Evolutionary conservation across 2,888 invertebrate species (phyloP), one percentile per base, ranked within the genome.

Genomic region (Hypena proboscidalis): DNA sequence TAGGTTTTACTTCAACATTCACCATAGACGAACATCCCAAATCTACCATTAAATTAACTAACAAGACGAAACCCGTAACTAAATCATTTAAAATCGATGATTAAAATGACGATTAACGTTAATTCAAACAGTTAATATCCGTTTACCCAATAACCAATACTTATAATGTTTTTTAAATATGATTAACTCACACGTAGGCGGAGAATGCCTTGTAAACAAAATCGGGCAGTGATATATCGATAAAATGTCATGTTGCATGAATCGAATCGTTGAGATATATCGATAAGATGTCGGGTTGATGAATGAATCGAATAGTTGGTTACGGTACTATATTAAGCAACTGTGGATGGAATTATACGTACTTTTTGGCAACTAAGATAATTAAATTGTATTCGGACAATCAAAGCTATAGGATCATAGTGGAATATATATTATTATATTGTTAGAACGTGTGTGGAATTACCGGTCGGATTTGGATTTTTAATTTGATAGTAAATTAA

Each of bases 131-230:
- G n/a, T n/a, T 21, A 26, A 43, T 26, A n/a, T 13, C 14, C 25
- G 20, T 36, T 36, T 36, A 43, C 22, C 4, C 33, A 33, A 37
- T 44, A 29, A 34, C 33, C 44, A 23, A 44, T 44, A 33, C 8
- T 20, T 22, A 32, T 8, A 26, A 39, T 5, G 15, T 9, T 14
- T 34, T 22, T 23, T 29, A 38, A 26, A 29, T 19, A 11, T 38
- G 27, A 44, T 44, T 26, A 33, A 38, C 44, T 6, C 2, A 13
- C 4, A 26, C 36, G 36, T 32, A 21, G 43, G 43, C 15, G 43
- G 19, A 2, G 30, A 20, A 19, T 23, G n/a, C n/a, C 23, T 8
- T 43, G 32, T 43, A 37, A 43, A 40, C 22, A 29, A 40, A 40
- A 37, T 37, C 15, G 20, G 15, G 26, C 33, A 29, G 33, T 29